Evolutionary conservation across 2,888 invertebrate genomes (phyloP).

Genomic region (Drosophila cracens): DNA sequence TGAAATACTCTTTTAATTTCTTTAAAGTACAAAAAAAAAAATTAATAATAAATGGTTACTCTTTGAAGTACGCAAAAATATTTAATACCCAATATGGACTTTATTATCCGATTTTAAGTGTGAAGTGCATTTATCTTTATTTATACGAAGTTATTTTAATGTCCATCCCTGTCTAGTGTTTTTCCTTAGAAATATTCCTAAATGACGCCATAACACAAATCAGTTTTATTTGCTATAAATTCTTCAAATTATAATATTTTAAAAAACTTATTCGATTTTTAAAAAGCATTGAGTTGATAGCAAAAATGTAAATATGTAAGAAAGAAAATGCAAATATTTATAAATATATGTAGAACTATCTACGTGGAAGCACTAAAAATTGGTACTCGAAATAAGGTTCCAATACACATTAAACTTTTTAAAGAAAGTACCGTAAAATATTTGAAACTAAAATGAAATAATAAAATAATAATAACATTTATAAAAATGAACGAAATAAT

Average conservation of each 20-base stretch:
- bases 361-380: neutral
- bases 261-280: neutral
- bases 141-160: neutral
- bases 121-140: neutral
- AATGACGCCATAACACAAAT: neutral
- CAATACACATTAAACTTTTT: neutral
- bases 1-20: conserved; percentile 3
- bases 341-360: neutral
- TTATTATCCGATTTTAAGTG: neutral
- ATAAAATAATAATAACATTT: neutral
- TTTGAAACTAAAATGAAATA: neutral
- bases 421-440: neutral
- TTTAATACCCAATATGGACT: neutral
- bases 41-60: neutral
- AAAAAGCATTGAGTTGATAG: neutral
- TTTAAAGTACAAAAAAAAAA: neutral
- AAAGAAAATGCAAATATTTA: neutral
- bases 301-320: neutral
- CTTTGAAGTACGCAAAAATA: neutral
- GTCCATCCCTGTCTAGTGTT: neutral
- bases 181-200: neutral
- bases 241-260: neutral
- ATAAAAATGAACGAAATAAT: neutral
- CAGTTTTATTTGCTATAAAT: neutral
- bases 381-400: no score